phyloP scores from a whole-genome alignment of 2,797 vertebrate genomes.

The Pseudotriccus pelzelni region DNA sequence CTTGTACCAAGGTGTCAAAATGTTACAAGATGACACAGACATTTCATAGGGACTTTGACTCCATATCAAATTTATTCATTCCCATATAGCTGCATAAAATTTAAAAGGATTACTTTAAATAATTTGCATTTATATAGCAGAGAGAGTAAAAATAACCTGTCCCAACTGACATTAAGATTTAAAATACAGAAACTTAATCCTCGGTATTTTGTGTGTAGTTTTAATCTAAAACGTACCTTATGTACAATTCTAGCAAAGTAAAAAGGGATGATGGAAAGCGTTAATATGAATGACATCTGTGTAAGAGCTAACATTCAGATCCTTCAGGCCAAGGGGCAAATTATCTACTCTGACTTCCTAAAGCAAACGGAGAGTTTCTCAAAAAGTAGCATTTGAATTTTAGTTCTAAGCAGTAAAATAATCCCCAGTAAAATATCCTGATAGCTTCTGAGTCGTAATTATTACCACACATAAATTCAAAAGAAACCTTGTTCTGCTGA shows the following conservation, averaged over 20 bases:
- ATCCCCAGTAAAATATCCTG: neutral
- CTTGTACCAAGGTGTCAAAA: neutral
- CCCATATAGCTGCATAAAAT: neutral
- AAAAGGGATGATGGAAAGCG: neutral
- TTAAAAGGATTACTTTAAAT: neutral
- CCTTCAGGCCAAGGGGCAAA: neutral
- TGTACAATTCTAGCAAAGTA: neutral
- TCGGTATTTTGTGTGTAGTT: neutral
- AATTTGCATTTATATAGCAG: neutral
- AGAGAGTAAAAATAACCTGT: neutral
- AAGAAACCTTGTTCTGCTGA: neutral
- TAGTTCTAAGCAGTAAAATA: neutral
- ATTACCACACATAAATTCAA: neutral
- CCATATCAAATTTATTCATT: neutral
- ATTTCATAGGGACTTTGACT: neutral
- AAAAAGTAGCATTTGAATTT: neutral
- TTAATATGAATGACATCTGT: neutral
- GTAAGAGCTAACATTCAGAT: neutral
- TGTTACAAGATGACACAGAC: neutral
- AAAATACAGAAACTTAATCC: neutral
- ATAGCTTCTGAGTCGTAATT: neutral
- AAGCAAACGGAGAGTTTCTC: neutral
- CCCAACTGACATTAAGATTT: neutral
- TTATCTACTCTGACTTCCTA: neutral
- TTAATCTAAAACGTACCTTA: neutral